These are phyloP conservation scores for Ormyrus nitidulus DNA, from an alignment of 2,888 invertebrate species.

Conservation along the genomic window DNA sequence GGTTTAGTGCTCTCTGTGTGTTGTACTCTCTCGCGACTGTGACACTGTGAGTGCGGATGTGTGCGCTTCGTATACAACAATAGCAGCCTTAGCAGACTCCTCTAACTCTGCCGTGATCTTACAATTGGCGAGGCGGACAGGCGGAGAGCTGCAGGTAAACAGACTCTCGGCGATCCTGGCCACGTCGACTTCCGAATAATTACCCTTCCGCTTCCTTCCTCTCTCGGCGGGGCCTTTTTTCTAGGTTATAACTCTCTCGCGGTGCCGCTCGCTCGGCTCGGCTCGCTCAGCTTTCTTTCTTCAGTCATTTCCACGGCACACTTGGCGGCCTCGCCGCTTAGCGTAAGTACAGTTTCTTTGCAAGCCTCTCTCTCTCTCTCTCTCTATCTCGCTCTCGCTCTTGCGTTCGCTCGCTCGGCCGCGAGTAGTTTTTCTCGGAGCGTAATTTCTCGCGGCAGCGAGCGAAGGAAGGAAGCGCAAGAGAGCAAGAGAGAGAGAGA, in stretches of 20 bases:
- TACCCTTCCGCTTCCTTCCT: constrained; percentile 19
- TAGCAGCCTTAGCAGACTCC: neutral
- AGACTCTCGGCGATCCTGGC: neutral
- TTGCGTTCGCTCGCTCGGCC: neutral
- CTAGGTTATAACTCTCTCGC: constrained; percentile 44
- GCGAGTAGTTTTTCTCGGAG: too few species aligned
- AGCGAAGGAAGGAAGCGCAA: constrained; percentile 7
- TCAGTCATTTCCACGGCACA: constrained; percentile 7
- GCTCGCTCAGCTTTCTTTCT: neutral
- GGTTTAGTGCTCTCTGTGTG: too few species aligned
- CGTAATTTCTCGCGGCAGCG: neutral
- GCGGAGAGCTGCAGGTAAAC: neutral
- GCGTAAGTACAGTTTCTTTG: neutral
- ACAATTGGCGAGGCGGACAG: neutral
- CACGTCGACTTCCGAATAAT: constrained; percentile 25
- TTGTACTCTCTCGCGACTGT: too few species aligned
- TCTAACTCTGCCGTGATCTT: neutral
- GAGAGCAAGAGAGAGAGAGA: neutral
- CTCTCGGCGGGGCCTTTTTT: constrained; percentile 14
- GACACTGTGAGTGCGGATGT: neutral
- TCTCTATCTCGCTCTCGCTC: too few species aligned
- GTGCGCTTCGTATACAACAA: constrained; percentile 6
- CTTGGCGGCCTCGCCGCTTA: neutral
- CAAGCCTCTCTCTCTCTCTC: too few species aligned
- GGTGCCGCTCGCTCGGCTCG: neutral